Evolutionary conservation across 2,888 invertebrate species (phyloP).

Genomic region (Cynaeus angustus): DNA sequence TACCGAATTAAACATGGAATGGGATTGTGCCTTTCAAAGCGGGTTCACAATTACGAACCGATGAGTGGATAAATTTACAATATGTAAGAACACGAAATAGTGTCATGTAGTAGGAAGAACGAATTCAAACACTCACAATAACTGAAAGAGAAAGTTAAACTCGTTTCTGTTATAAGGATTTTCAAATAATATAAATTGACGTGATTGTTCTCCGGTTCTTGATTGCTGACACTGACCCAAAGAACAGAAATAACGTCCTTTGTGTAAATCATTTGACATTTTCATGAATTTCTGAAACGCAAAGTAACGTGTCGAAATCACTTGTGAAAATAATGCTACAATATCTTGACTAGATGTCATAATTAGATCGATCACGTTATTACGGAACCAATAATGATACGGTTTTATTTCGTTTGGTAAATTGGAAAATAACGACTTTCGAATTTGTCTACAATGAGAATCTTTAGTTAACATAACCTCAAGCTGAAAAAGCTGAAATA

Average conservation of each 20-base stretch:
- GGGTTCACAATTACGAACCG: no score
- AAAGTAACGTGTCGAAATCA: no score
- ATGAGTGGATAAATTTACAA: no score
- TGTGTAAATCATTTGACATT: no score
- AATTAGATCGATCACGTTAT: not conserved
- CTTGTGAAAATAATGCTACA: not conserved
- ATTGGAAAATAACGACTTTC: not conserved
- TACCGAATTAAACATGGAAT: constrained; percentile 20
- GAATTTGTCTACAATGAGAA: no score
- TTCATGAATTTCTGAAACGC: no score
- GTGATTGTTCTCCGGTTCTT: constrained; percentile 10
- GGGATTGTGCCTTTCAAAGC: constrained; percentile 19
- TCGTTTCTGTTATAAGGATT: constrained; percentile 13
- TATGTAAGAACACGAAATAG: not conserved
- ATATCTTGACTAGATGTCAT: constrained; percentile 2
- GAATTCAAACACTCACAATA: constrained; percentile 8
- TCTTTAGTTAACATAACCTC: no score
- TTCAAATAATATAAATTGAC: constrained; percentile 19
- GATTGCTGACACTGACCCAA: constrained; percentile 10
- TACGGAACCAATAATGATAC: not conserved
- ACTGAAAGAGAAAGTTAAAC: constrained; percentile 17
- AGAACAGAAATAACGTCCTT: not conserved
- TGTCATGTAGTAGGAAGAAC: constrained; percentile 11
- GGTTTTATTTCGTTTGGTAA: not conserved
- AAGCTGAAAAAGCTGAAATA: no score